These are phyloP conservation scores for Pammene fasciana DNA, from an alignment of 2,888 invertebrate genomes.

Conservation along the genomic window DNA sequence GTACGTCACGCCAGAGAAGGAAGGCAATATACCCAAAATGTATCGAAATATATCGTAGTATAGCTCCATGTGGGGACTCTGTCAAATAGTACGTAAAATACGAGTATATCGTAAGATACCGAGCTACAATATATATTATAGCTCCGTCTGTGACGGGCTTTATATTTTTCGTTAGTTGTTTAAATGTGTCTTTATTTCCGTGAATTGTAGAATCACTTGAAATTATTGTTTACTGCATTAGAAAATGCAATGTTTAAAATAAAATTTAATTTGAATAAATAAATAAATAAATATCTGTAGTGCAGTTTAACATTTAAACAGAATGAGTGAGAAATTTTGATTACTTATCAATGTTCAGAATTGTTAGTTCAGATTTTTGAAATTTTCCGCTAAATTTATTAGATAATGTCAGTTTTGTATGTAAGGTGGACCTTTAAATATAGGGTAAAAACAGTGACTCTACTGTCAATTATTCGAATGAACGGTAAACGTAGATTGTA, in stretches of 20 bases:
- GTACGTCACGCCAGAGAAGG: no score
- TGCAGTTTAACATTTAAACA: constrained; percentile 6
- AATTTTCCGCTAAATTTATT: constrained; percentile 18
- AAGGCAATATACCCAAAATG: no score
- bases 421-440: constrained; percentile 30
- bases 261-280: constrained; percentile 4
- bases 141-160: no score
- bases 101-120: no score
- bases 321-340: constrained; percentile 23
- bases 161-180: constrained; percentile 36
- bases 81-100: no score
- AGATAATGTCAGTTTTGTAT: constrained; percentile 19
- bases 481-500: constrained; percentile 19
- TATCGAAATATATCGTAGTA: no score
- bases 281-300: constrained; percentile 2
- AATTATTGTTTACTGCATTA: constrained; percentile 10
- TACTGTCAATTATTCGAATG: constrained; percentile 38
- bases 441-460: constrained; percentile 35
- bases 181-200: constrained; percentile 26
- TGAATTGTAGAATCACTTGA: constrained; percentile 16
- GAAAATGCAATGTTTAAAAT: constrained; percentile 12
- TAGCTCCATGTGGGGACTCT: no score
- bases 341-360: constrained; percentile 22
- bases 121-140: no score
- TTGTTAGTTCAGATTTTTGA: constrained; percentile 18